These are phyloP conservation scores for Spondyliosoma cantharus DNA, from an alignment of 2,797 vertebrate species.

Conservation along the genomic window DNA sequence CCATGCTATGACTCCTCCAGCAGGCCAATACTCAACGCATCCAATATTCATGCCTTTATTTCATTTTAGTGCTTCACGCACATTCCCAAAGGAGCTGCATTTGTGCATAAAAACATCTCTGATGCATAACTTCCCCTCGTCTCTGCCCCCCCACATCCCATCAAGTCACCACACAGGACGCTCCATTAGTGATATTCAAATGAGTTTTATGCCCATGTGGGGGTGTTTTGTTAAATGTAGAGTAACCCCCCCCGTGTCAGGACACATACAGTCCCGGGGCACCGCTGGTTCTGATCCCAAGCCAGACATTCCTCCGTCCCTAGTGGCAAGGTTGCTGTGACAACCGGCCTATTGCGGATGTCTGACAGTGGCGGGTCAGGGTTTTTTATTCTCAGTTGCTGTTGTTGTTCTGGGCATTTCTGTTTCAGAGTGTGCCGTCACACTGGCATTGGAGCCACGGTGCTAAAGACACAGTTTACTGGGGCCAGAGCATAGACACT, in stretches of 20 bases:
- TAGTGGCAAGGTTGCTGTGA: constrained; percentile 57
- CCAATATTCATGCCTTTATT: constrained; percentile 53
- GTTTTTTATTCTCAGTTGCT: constrained; percentile 35
- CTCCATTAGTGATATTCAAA: constrained; percentile 46
- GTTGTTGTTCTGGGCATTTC: constrained; percentile 43
- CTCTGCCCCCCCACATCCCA: constrained; percentile 5
- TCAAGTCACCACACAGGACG: constrained; percentile 25
- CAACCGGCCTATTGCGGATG: constrained; percentile 59
- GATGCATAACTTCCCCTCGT: constrained; percentile 42
- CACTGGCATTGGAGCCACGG: constrained; percentile 12
- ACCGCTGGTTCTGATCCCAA: constrained; percentile 63
- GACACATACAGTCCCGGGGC: constrained; percentile 51
- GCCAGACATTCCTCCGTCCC: constrained; percentile 77
- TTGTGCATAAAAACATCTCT: constrained; percentile 44
- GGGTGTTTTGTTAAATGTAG: constrained; percentile 60
- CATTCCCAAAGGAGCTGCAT: constrained; percentile 27
- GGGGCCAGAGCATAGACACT: constrained; percentile 7
- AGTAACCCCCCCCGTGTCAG: constrained; percentile 25
- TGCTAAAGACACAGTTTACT: constrained; percentile 7
- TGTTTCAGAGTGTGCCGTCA: constrained; percentile 33
- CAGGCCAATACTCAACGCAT: constrained; percentile 47
- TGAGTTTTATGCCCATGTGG: constrained; percentile 40
- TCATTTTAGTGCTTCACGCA: constrained; percentile 16
- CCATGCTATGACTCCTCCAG: constrained; percentile 13
- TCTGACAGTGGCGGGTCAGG: constrained; percentile 47